Base-by-base conservation (phyloP, 2,888 invertebrate genomes). In the Pterostichus madidus region DNA sequence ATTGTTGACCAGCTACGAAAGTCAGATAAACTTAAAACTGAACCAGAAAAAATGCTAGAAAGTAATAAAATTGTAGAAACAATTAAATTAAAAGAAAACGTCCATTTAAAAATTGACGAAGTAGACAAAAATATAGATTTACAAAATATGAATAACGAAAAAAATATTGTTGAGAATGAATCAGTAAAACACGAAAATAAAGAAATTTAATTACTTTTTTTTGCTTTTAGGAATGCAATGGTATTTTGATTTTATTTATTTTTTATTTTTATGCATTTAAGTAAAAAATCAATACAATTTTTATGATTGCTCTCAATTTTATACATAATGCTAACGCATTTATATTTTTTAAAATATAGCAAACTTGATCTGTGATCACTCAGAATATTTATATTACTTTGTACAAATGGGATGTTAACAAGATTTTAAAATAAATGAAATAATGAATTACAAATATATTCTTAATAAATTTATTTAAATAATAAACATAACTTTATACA, bases 71-170 rank as follows among this genome's bases (percentile, higher is more conserved):
- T 24, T 39, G 17, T 73, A 39, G 73, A 73, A 56, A 4, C 56
- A 44, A 46, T 4, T 71, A n/a, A 84, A 83, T 6, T 86, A 85
- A 84, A 80, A 76, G 31, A 39, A 11, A 7, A 44, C 10, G 17
- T 44, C 31, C 75, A 76, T 64, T 24, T 73, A 80, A 64, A 75
- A 52, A 78, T 32, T 31, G 35, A 76, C 64, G 81, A 84, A 68
- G 71, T 83, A 24, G 73, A 76, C 71, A 64, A 78, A 83, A 35
- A 61, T 76, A 6, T 15, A 76, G 31, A 68, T 53, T 79, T 49
- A 79, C 46, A 79, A 46, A 64, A 7, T 64, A 64, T 46, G 46
- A 79, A 49, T 49, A 79, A 8, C 6, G 76, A 76, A 76, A 76
- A 44, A 39, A 15, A 52, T 13, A 75, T 52, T 52, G n/a, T 17